Conservation (phyloP, 2,888 invertebrate species). For the Vanessa cardui region DNA sequence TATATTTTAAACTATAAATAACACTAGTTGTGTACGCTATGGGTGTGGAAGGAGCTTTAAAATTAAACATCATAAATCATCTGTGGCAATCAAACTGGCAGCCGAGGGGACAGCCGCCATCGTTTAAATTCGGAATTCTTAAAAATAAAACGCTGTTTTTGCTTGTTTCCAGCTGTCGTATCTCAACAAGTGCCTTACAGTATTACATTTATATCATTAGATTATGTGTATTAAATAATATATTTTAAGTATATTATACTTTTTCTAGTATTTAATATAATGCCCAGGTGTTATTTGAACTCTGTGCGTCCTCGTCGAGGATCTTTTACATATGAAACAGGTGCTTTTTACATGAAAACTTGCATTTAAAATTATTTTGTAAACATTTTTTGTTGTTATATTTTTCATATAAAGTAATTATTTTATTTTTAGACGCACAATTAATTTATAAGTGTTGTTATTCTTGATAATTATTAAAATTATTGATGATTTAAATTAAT, state of each 20-base stretch:
- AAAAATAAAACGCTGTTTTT: conserved; percentile 60
- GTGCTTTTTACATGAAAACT: conserved; percentile 44
- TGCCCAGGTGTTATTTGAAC: conserved; percentile 74
- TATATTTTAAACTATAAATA: too few relatives aligned
- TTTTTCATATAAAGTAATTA: too few relatives aligned
- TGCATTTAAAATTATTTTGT: background rate
- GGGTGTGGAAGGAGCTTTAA: conserved; percentile 18
- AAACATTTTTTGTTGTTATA: background rate
- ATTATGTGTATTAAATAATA: conserved; percentile 24
- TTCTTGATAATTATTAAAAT: too few relatives aligned
- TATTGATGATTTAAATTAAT: too few relatives aligned
- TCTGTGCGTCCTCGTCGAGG: conserved; percentile 59
- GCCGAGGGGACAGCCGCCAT: conserved; percentile 46
- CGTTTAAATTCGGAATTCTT: conserved; percentile 64
- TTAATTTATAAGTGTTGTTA: too few relatives aligned
- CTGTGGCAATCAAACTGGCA: conserved; percentile 52
- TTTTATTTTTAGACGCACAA: too few relatives aligned
- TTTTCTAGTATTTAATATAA: conserved; percentile 44
- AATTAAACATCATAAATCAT: conserved; percentile 34
- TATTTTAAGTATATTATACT: conserved; percentile 21
- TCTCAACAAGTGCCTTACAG: conserved; percentile 74
- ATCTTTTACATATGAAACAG: conserved; percentile 65
- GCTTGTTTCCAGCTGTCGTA: conserved; percentile 66
- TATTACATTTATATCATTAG: conserved; percentile 47
- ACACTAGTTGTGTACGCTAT: background rate